Base-by-base conservation (phyloP, 2,888 invertebrate genomes). In the Sinotaia quadrata region DNA sequence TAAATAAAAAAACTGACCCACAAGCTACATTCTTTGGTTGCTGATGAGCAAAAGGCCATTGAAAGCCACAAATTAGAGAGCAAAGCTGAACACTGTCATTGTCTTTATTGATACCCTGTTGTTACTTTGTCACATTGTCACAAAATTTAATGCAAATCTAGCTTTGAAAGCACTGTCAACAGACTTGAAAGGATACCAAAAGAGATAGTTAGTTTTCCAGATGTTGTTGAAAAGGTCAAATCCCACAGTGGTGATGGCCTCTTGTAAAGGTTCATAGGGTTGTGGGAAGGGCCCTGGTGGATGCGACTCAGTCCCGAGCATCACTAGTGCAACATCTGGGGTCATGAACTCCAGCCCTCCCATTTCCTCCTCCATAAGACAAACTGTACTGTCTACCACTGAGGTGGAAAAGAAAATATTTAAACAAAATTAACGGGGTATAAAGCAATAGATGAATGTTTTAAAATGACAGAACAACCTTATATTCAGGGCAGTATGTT, bases 201-300 rank as follows among this genome's bases (percentile, higher is more conserved):
- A 72, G 37, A 85, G 82, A 61, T 84, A 85, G 67, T 85, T 85
- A 7, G 84, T 84, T 62, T 82, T 78, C 85, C 85, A 85, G 36
- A 85, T 77, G 61, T 84, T 85, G 72, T 85, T 85, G 69, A 79
- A 84, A 37, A 85, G 65, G 72, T 82, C 82, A 69, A 79, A 84
- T 7, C 79, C 80, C 67, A 81, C 68, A 31, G 73, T 75, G 27
- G 84, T 78, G 47, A 79, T 69, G 33, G 66, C 66, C 31, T 71
- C 72, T 18, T 67, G 67, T 31, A 82, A 77, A 8, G 82, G 81
- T 18, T 34, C 54, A 29, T 81, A 72, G 3, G 84, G 84, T 21
- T 78, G 77, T 4, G 83, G 82, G 69, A 81, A 84, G 4, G 79
- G 79, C 18, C 78, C 78, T 1, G 82, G 77, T 21, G 62, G 59